These are phyloP conservation scores for Melipona bicolor DNA, from an alignment of 2,888 invertebrate genomes.

Conservation along the genomic window DNA sequence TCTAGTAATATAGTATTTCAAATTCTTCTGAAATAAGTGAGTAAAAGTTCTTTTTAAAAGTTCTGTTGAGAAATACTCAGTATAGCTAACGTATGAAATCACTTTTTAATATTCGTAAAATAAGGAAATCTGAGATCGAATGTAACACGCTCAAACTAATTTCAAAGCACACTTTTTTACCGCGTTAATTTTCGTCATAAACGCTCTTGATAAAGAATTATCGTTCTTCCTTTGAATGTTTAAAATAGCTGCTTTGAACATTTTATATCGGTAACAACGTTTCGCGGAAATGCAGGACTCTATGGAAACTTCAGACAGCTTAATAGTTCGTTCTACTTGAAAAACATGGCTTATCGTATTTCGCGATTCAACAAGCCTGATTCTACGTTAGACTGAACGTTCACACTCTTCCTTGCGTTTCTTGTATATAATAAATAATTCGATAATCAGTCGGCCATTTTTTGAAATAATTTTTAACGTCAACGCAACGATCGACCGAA, in stretches of 20 bases:
- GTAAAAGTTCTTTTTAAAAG: neutral
- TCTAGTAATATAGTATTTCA: neutral
- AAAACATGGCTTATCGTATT: neutral
- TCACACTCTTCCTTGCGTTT: neutral
- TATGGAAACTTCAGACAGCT: neutral
- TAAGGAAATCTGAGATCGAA: neutral
- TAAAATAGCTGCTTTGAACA: neutral
- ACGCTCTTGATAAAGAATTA: neutral
- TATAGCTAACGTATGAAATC: no score
- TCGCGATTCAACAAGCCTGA: neutral
- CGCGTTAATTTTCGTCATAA: neutral
- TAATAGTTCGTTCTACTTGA: slow-evolving; percentile 19
- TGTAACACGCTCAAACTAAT: neutral
- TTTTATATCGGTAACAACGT: no score
- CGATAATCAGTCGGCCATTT: no score
- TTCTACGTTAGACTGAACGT: neutral
- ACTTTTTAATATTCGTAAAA: neutral
- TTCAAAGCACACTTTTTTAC: neutral
- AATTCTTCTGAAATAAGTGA: neutral
- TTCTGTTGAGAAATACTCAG: neutral
- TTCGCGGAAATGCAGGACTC: no score
- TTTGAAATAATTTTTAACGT: neutral
- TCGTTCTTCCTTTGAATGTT: neutral
- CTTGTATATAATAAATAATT: neutral
- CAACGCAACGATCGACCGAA: neutral